Conservation (phyloP, 2,797 vertebrate genomes). For the Lagodon rhomboides region DNA sequence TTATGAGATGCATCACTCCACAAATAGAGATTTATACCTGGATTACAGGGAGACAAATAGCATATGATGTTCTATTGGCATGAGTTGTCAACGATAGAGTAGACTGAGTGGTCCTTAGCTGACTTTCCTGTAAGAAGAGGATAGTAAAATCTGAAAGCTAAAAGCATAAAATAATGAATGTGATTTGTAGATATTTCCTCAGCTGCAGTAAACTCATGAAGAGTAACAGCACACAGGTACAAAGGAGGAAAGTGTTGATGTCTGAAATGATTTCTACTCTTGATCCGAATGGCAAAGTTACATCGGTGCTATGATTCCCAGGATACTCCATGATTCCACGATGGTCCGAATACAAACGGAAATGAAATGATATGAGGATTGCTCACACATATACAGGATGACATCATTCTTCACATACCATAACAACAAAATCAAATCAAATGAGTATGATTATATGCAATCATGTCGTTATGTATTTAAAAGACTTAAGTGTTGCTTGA, state of each 20-base stretch:
- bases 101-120: neutral
- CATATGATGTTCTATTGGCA: neutral
- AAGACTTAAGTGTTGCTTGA: conserved; percentile 17
- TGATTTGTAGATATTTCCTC: conserved; percentile 17
- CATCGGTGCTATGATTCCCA: neutral
- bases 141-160: neutral
- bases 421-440: conserved; percentile 21
- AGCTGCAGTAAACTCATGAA: conserved; percentile 23
- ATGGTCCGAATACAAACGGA: neutral
- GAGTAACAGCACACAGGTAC: conserved; percentile 26
- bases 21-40: neutral
- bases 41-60: neutral
- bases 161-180: conserved; percentile 2
- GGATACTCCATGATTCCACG: neutral
- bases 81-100: neutral
- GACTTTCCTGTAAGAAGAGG: neutral
- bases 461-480: conserved; percentile 33
- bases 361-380: neutral
- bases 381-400: conserved; percentile 2
- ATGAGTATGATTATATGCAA: conserved; percentile 19
- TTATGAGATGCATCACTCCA: neutral
- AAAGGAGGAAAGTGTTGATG: conserved; percentile 11
- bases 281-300: conserved; percentile 16
- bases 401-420: neutral
- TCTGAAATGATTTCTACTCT: neutral